Evolutionary conservation across 2,888 invertebrate genomes (phyloP).

Genomic region (Caenorhabditis sp.): DNA sequence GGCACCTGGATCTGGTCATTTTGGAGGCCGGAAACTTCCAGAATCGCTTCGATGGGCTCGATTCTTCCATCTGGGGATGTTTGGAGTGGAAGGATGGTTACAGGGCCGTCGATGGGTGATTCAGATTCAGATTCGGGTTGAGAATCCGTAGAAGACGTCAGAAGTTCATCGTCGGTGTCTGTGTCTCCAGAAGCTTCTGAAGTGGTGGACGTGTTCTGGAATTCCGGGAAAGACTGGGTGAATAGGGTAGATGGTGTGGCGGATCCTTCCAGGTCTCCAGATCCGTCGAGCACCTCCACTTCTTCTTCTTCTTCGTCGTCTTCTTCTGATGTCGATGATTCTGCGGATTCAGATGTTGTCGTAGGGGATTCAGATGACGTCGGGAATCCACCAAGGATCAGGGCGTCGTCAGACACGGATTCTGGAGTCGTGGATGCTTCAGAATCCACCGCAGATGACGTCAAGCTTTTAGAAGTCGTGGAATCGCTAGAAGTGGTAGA

Average conservation of each 20-base stretch:
- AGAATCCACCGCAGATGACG: no score
- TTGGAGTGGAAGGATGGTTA: constrained; percentile 51
- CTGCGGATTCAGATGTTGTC: constrained; percentile 12
- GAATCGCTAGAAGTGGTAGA: no score
- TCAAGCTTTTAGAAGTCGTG: no score
- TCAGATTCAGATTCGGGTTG: constrained; percentile 22
- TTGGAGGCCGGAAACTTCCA: not conserved
- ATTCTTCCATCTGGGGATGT: constrained; percentile 12
- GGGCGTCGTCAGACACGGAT: constrained; percentile 8
- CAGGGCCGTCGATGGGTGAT: constrained; percentile 34
- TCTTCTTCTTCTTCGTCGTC: no score
- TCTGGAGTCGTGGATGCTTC: constrained; percentile 2
- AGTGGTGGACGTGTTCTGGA: not conserved
- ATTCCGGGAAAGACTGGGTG: not conserved
- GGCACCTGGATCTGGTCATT: constrained; percentile 11
- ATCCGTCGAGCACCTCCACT: not conserved
- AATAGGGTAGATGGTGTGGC: not conserved
- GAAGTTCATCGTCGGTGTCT: constrained; percentile 3
- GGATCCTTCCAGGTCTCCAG: constrained; percentile 13
- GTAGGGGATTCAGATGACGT: constrained; percentile 18
- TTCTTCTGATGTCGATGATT: constrained; percentile 9
- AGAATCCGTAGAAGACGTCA: constrained; percentile 14
- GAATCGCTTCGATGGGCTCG: constrained; percentile 14
- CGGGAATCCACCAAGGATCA: no score
- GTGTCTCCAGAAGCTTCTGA: constrained; percentile 19